phyloP scores from a whole-genome alignment of 37 sponge, comb jelly and placozoan genomes.

The Ephydatia muelleri region DNA sequence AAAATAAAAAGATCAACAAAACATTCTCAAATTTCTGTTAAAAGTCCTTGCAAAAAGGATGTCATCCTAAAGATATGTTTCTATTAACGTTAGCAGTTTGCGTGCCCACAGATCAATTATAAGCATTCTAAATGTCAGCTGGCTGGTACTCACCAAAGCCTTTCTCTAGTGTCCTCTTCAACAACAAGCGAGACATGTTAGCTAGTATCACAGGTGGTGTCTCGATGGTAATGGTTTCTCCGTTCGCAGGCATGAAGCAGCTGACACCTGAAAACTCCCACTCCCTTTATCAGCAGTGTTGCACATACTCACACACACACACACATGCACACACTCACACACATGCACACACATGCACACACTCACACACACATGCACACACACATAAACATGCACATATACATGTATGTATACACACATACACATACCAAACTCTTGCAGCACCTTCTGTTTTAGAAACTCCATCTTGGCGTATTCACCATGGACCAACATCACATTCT shows the following conservation, averaged over 20 bases:
- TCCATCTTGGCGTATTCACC: constrained; percentile 97
- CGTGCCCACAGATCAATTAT: too few relatives aligned
- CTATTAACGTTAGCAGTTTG: too few relatives aligned
- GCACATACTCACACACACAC: neutral
- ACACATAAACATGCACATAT: too few relatives aligned
- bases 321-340: too few relatives aligned
- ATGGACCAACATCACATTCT: constrained; percentile 97
- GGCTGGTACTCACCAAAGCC: constrained; percentile 49
- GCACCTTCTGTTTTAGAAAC: constrained; percentile 80
- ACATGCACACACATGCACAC: too few relatives aligned
- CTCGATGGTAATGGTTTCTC: constrained; percentile 85
- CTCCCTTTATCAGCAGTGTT: neutral
- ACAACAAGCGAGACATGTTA: constrained; percentile 60
- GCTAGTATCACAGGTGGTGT: constrained; percentile 69
- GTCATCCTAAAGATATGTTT: too few relatives aligned
- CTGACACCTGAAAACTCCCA: constrained; percentile 35
- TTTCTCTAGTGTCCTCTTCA: constrained; percentile 70
- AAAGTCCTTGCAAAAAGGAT: too few relatives aligned
- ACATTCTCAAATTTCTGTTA: neutral
- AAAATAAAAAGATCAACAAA: neutral
- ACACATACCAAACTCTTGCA: constrained; percentile 72
- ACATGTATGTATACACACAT: too few relatives aligned
- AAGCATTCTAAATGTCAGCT: too few relatives aligned
- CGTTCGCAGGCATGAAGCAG: constrained; percentile 91
- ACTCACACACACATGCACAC: constrained; percentile 27